Base-by-base conservation (phyloP, 2,797 vertebrate species). In the Coendou prehensilis region DNA sequence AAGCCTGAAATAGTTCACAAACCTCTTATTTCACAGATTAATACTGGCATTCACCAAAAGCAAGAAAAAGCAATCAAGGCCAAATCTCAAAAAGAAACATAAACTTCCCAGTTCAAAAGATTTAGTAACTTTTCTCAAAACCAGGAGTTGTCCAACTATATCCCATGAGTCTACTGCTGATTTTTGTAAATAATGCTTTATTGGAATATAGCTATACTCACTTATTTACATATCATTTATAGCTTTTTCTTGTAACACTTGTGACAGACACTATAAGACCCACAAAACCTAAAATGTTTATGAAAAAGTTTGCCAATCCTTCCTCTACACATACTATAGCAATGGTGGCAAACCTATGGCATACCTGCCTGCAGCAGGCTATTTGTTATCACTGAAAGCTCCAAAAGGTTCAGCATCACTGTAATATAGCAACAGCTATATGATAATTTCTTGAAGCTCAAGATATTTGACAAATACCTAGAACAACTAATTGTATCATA, bases 1-100 rank as follows among this genome's bases (percentile, higher is more conserved):
- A 83, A 89, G 23, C 33, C 28, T 71, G 10, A 97, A 82, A 64
- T n/a, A 89, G 13, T 37, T 96, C 80, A 95, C 23, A 83, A 63
- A 86, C 59, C 85, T 96, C 41, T 61, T 33, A 80, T 69, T 73
- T 45, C 67, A 57, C 26, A 76, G 61, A 13, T 80, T 78, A 93
- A 26, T 73, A 23, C 64, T 93, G 15, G 45, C 14, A 85, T 14
- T 76, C 28, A 94, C 18, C 33, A 83, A 88, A 88, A 50, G 18
- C 45, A 78, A 91, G 64, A 91, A 71, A 89, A 97, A 64, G 22
- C 17, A 83, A 57, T 41, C 80, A 76, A 45, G 7, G 20, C 22
- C 57, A 92, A 89, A 95, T 54, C 59, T 50, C 56, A 3, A 2
- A 33, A 54, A 81, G 67, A 69, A 89, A 93, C 61, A 50, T n/a